A percentile compares a stretch with the other conserved stretches of the same genome.
These are phyloP conservation scores for Apteryx mantelli DNA, from an alignment of 2,113 vertebrate species.

Conservation along the genomic window DNA sequence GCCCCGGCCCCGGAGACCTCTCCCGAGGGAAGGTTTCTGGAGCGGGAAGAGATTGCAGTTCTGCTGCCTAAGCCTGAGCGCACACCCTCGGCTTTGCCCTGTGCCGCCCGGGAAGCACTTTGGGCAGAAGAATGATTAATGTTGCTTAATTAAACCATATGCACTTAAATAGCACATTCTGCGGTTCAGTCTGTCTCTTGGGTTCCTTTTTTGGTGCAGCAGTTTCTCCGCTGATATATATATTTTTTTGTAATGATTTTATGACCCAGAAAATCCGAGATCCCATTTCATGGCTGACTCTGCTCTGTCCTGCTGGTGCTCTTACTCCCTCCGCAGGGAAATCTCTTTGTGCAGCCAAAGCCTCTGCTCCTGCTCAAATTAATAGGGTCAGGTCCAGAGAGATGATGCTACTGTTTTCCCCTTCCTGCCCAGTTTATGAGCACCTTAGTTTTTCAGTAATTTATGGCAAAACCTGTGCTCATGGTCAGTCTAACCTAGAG, in stretches of 20 bases:
- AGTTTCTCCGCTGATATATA: not conserved
- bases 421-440: not conserved
- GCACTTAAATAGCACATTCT: conserved; percentile 9
- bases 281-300: not conserved
- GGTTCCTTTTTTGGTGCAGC: conserved; percentile 6
- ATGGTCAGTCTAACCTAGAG: not conserved
- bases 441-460: not conserved
- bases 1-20: not conserved
- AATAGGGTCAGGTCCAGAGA: conserved; percentile 15
- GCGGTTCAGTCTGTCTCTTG: not conserved
- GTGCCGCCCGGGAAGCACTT: not conserved
- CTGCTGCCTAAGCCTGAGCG: not conserved
- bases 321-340: conserved; percentile 18
- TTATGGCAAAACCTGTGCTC: not conserved
- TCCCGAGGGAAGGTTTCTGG: not conserved
- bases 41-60: too few species aligned
- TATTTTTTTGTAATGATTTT: conserved; percentile 5
- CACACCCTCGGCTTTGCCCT: not conserved
- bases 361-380: not conserved
- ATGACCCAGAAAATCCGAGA: conserved; percentile 61
- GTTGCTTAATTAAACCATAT: conserved; percentile 27
- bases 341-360: conserved; percentile 17
- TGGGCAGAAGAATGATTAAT: conserved; percentile 4
- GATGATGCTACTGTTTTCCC: not conserved
- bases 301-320: conserved; percentile 11